Evolutionary conservation across 2,797 vertebrate genomes (phyloP).

Genomic region (Leuciscus waleckii): DNA sequence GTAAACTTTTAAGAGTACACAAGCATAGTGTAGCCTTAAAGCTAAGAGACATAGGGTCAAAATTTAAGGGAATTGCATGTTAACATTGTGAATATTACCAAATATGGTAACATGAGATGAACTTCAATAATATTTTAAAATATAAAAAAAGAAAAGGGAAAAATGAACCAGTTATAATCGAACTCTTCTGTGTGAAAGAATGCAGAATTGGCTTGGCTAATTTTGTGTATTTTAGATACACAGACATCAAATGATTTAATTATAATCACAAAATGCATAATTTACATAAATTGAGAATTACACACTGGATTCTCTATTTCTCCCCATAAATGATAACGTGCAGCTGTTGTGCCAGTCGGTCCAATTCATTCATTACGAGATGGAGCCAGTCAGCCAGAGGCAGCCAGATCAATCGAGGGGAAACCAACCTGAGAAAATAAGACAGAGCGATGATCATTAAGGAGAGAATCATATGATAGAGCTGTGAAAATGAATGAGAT

Average conservation of each 20-base stretch:
- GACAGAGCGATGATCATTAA: constrained; percentile 29
- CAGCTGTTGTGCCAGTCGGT: constrained; percentile 32
- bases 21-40: background rate
- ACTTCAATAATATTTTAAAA: background rate
- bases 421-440: constrained; percentile 22
- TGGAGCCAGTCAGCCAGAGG: background rate
- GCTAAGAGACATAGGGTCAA: background rate
- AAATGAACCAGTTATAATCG: background rate
- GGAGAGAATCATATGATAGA: constrained; percentile 40
- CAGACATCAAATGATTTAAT: background rate
- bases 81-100: background rate
- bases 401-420: background rate
- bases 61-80: background rate
- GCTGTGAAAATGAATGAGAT: constrained; percentile 41
- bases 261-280: constrained; percentile 1
- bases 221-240: constrained; percentile 3
- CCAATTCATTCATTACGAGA: constrained; percentile 18
- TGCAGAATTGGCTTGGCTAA: background rate
- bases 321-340: background rate
- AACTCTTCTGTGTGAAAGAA: background rate
- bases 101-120: background rate
- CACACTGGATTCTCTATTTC: constrained; percentile 18
- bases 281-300: constrained; percentile 29
- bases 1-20: background rate
- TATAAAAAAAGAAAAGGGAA: background rate